These are phyloP conservation scores for Drosophila peninsularis DNA, from an alignment of 2,888 invertebrate species.

Conservation along the genomic window DNA sequence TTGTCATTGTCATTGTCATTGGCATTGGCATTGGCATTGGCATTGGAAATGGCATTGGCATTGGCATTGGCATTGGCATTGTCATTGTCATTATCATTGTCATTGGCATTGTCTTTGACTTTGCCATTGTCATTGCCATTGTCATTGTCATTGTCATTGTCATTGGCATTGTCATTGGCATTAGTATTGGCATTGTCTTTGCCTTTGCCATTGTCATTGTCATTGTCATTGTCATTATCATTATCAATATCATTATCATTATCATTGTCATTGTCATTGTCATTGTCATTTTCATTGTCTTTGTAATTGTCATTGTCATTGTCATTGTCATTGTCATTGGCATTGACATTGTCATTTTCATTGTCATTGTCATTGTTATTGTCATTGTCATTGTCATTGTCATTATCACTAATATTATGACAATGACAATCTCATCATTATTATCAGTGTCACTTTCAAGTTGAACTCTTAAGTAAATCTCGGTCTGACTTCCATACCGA, in stretches of 20 bases:
- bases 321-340: background rate
- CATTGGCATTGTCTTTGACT: background rate
- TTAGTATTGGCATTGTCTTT: background rate
- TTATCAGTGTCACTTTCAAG: background rate
- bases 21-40: background rate
- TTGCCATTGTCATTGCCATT: background rate
- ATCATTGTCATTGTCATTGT: slow-evolving; percentile 1
- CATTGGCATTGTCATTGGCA: background rate
- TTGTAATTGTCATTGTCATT: background rate
- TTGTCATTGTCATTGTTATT: slow-evolving; percentile 2
- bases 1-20: background rate
- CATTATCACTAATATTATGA: background rate
- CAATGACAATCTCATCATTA: background rate
- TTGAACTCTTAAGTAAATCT: no score
- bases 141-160: background rate
- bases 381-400: slow-evolving; percentile 2
- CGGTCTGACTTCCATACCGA: background rate
- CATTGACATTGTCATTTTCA: background rate
- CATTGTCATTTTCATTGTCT: background rate
- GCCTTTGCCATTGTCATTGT: background rate
- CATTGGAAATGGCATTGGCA: background rate
- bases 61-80: background rate
- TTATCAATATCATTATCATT: background rate
- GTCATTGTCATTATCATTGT: background rate
- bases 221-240: background rate